These are phyloP conservation scores for Dermochelys coriacea DNA, from an alignment of 2,797 vertebrate genomes.

Conservation along the genomic window DNA sequence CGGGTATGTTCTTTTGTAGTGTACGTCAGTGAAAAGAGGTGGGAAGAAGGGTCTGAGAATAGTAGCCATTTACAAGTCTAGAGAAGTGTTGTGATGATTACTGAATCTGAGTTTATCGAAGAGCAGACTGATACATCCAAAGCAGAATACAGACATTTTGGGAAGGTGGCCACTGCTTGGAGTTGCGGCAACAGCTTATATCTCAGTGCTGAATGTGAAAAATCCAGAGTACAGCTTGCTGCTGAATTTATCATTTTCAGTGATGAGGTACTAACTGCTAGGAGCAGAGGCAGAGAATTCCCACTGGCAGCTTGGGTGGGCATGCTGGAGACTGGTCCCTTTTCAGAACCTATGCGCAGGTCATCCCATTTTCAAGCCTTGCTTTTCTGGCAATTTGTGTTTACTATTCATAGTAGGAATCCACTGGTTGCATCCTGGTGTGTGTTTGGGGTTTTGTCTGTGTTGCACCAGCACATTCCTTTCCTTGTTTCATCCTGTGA, in stretches of 20 bases:
- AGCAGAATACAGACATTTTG: not conserved
- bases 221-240: not conserved
- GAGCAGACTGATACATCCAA: not conserved
- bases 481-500: not conserved
- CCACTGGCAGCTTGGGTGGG: not conserved
- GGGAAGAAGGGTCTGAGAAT: not conserved
- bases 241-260: not conserved
- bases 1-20: not conserved
- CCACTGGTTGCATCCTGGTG: accelerated
- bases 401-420: not conserved
- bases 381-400: not conserved
- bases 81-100: not conserved
- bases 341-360: accelerated
- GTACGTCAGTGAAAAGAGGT: not conserved
- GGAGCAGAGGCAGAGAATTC: not conserved
- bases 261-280: not conserved
- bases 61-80: not conserved
- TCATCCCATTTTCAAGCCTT: not conserved
- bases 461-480: not conserved
- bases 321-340: not conserved
- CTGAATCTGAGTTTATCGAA: accelerated
- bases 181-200: not conserved
- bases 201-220: not conserved
- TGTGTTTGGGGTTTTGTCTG: not conserved
- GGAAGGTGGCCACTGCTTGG: accelerated